These are phyloP conservation scores for Salvelinus alpinus DNA, from an alignment of 2,113 vertebrate genomes.

Conservation along the genomic window DNA sequence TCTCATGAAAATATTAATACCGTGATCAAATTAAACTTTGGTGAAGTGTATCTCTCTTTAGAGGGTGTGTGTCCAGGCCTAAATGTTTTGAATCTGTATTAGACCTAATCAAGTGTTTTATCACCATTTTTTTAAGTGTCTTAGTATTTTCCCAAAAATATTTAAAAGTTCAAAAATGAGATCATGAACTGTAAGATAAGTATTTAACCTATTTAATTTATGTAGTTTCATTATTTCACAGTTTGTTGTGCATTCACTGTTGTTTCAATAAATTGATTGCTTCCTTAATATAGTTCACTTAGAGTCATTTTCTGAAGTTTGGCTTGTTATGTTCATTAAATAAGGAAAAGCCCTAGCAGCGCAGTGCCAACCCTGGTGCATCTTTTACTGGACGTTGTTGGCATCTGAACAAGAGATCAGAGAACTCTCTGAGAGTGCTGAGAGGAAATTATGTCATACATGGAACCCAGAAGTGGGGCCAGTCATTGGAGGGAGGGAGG, in stretches of 20 bases:
- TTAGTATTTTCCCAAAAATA: background rate
- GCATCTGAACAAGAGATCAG: constrained; percentile 3
- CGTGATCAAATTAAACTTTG: no score
- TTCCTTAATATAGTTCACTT: background rate
- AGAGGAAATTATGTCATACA: constrained; percentile 8
- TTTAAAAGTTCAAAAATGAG: background rate
- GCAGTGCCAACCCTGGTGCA: constrained; percentile 5
- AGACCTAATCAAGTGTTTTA: no score
- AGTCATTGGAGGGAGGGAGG: background rate
- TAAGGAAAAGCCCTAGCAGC: background rate
- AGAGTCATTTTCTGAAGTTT: background rate
- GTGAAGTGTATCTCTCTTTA: no score
- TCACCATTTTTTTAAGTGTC: no score
- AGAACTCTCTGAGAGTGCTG: background rate
- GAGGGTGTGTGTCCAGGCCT: no score
- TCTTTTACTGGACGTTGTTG: constrained; percentile 7
- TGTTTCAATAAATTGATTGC: background rate
- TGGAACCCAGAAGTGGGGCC: constrained; percentile 5
- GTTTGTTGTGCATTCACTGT: background rate
- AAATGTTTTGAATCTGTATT: no score
- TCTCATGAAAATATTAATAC: no score
- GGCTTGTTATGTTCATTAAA: background rate
- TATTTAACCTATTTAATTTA: background rate
- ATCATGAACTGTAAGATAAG: background rate
- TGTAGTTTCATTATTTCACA: background rate